These are phyloP conservation scores for Bursaphelenchus okinawaensis DNA, from an alignment of 2,888 invertebrate genomes.

Conservation along the genomic window DNA sequence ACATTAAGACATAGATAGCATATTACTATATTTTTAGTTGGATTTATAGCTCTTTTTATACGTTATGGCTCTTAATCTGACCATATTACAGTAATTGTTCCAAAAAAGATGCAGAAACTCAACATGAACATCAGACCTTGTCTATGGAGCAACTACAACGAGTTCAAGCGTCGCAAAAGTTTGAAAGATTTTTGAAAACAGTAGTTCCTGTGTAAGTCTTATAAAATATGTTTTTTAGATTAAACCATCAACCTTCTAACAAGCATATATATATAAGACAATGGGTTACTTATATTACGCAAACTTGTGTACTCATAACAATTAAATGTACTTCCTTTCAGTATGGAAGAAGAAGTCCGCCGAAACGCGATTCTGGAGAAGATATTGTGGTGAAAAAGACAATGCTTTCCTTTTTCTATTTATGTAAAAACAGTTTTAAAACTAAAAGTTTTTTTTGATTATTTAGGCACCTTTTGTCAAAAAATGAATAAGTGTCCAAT, in stretches of 20 bases:
- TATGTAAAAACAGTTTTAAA: too few species aligned
- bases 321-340: background rate
- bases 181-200: slow-evolving; percentile 4
- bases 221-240: background rate
- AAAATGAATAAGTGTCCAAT: too few species aligned
- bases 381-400: background rate
- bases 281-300: background rate
- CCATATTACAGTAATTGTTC: slow-evolving; percentile 6
- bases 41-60: background rate
- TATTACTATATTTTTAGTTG: too few species aligned
- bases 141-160: background rate
- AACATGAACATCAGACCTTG: slow-evolving; percentile 9
- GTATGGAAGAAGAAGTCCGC: slow-evolving; percentile 12
- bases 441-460: too few species aligned
- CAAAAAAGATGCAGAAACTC: background rate
- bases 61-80: background rate
- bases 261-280: too few species aligned
- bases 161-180: background rate
- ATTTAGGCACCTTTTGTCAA: too few species aligned
- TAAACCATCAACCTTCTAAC: too few species aligned
- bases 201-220: slow-evolving; percentile 1
- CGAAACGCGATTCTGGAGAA: slow-evolving; percentile 5
- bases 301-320: background rate
- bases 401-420: background rate
- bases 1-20: too few species aligned